A percentile compares a stretch with the other conserved stretches of the same genome.
Conservation (phyloP, 2,888 invertebrate species). For the Drosophila mimetica region DNA sequence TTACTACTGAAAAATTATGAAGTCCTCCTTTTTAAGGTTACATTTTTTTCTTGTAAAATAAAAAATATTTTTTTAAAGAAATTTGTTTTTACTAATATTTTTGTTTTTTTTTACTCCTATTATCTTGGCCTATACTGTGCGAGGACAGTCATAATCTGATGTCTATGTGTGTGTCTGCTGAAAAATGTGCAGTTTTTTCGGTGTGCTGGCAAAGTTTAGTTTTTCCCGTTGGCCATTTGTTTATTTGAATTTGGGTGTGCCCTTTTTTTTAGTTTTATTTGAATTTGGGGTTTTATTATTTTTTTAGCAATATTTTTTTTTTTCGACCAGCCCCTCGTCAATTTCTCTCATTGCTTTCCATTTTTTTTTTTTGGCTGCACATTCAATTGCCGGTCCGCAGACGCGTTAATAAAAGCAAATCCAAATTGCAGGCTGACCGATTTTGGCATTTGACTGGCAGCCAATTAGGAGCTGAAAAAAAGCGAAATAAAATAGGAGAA, state of each 20-base stretch:
- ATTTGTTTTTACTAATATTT: background rate
- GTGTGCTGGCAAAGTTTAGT: background rate
- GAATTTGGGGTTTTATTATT: slow-evolving; percentile 12
- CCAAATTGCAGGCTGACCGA: slow-evolving; percentile 43
- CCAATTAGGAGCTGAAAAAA: slow-evolving; percentile 49
- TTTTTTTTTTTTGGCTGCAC: slow-evolving; percentile 25
- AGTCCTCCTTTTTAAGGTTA: too few relatives aligned
- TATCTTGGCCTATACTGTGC: background rate
- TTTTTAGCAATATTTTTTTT: slow-evolving; percentile 6
- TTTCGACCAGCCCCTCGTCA: background rate
- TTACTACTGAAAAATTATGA: too few relatives aligned
- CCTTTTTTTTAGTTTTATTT: background rate
- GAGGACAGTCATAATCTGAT: slow-evolving; percentile 2
- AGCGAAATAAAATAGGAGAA: slow-evolving; percentile 14
- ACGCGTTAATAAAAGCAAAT: slow-evolving; percentile 43
- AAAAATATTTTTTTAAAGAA: background rate
- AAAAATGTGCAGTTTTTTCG: slow-evolving; percentile 8
- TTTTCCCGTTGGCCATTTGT: slow-evolving; percentile 16
- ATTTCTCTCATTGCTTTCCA: background rate
- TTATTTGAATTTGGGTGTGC: slow-evolving; percentile 32
- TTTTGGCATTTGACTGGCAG: slow-evolving; percentile 59
- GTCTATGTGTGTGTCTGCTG: background rate
- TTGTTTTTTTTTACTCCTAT: background rate
- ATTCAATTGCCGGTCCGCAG: slow-evolving; percentile 35
- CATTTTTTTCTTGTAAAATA: too few relatives aligned